phyloP scores from a whole-genome alignment of 2,797 vertebrate genomes.

The Eidolon dupreanum region DNA sequence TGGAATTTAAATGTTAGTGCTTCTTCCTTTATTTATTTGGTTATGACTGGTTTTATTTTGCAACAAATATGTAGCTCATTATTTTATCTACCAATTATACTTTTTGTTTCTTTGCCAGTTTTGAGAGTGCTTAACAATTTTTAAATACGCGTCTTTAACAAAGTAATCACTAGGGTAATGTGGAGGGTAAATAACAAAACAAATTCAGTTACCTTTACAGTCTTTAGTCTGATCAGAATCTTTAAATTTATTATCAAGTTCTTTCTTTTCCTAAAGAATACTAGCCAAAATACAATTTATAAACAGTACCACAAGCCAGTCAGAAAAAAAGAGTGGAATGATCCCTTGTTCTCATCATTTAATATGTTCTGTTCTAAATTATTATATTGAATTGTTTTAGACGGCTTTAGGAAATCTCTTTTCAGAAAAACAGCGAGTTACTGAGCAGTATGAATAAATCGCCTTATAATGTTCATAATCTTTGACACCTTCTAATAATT shows the following conservation, averaged over 20 bases:
- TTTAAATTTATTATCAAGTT: slow-evolving; percentile 38
- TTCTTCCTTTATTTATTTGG: not conserved
- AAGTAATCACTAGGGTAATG: not conserved
- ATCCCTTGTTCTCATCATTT: not conserved
- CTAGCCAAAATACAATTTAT: not conserved
- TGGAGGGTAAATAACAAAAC: not conserved
- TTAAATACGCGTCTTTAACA: not conserved
- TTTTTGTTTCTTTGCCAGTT: not conserved
- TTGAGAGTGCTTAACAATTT: not conserved
- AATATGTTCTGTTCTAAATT: not conserved
- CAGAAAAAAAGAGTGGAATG: not conserved
- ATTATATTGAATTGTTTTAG: slow-evolving; percentile 33
- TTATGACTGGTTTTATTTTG: not conserved
- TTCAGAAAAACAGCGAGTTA: slow-evolving; percentile 28
- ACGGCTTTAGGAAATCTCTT: not conserved
- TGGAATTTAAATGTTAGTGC: not conserved
- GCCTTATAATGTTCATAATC: not conserved
- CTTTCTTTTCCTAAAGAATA: slow-evolving; percentile 35
- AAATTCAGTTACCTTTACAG: not conserved
- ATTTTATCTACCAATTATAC: not conserved
- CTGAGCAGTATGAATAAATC: not conserved
- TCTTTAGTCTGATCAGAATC: not conserved
- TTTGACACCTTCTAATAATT: not conserved
- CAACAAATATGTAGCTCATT: not conserved
- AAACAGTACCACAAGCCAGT: not conserved